Conservation (phyloP, 2,888 invertebrate genomes). For the Dioctria linearis region DNA sequence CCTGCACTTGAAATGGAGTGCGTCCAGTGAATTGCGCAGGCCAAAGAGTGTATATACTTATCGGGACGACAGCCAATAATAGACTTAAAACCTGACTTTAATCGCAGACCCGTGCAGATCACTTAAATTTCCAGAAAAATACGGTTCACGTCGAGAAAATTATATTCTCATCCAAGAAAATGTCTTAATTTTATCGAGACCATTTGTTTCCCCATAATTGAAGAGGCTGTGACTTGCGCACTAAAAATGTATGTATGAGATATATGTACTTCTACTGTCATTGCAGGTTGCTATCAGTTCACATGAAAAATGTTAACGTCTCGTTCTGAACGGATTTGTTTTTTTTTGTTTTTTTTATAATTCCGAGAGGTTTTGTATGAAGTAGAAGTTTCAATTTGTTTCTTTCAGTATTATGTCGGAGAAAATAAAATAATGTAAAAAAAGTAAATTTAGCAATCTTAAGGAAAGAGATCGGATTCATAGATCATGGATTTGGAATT, state of each 20-base stretch:
- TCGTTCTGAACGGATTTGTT: too few species aligned
- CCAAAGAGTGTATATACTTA: too few species aligned
- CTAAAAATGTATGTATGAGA: background rate
- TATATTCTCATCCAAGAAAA: constrained; percentile 37
- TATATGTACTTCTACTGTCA: background rate
- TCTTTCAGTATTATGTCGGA: too few species aligned
- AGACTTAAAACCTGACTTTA: constrained; percentile 36
- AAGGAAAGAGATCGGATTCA: too few species aligned
- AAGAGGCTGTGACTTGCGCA: constrained; percentile 22
- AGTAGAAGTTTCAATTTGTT: too few species aligned
- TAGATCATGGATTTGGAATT: too few species aligned
- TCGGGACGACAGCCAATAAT: constrained; percentile 43
- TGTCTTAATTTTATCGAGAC: constrained; percentile 51
- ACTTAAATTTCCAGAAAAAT: constrained; percentile 45
- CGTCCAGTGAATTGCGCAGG: background rate
- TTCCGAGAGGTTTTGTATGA: too few species aligned
- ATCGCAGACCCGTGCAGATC: constrained; percentile 7
- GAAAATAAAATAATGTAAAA: too few species aligned
- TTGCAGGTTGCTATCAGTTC: constrained; percentile 6
- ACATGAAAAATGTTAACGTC: background rate
- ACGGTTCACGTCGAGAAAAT: constrained; percentile 40
- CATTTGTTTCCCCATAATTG: constrained; percentile 53
- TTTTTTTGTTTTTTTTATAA: too few species aligned
- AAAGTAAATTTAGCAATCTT: too few species aligned
- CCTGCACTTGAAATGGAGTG: background rate